A percentile compares a stretch with the other conserved stretches of the same genome.
Conservation (phyloP, 2,797 vertebrate genomes). For the Squalus acanthias region DNA sequence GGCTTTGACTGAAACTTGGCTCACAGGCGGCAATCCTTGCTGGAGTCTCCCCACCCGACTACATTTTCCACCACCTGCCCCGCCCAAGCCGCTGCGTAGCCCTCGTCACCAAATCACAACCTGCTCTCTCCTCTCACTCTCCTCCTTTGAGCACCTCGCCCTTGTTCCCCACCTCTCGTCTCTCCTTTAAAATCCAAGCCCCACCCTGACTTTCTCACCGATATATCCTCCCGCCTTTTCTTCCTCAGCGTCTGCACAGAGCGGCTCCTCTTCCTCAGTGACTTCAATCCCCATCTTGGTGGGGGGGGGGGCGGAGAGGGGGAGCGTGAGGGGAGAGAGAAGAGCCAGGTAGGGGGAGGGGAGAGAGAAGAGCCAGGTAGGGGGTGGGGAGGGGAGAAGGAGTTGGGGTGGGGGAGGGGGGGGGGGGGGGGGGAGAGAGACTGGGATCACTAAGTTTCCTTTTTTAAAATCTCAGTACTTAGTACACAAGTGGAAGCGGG, state of each 20-base stretch:
- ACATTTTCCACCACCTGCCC: too few species aligned
- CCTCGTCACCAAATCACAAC: too few species aligned
- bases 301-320: too few species aligned
- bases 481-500: background rate
- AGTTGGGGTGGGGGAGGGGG: too few species aligned
- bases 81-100: too few species aligned
- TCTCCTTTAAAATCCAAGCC: background rate
- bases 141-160: background rate
- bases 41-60: background rate
- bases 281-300: background rate
- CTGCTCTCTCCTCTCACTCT: too few species aligned
- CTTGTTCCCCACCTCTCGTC: background rate
- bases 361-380: too few species aligned
- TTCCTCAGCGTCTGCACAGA: background rate
- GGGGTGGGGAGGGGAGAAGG: too few species aligned
- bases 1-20: background rate
- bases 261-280: background rate
- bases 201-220: background rate
- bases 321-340: too few species aligned
- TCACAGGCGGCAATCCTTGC: background rate
- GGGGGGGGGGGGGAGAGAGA: background rate
- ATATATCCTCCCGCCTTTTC: background rate
- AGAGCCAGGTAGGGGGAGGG: too few species aligned
- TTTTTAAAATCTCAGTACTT: background rate
- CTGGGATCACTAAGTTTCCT: background rate